These are phyloP conservation scores for Sesamia inferens DNA, from an alignment of 2,888 invertebrate genomes.

Conservation along the genomic window DNA sequence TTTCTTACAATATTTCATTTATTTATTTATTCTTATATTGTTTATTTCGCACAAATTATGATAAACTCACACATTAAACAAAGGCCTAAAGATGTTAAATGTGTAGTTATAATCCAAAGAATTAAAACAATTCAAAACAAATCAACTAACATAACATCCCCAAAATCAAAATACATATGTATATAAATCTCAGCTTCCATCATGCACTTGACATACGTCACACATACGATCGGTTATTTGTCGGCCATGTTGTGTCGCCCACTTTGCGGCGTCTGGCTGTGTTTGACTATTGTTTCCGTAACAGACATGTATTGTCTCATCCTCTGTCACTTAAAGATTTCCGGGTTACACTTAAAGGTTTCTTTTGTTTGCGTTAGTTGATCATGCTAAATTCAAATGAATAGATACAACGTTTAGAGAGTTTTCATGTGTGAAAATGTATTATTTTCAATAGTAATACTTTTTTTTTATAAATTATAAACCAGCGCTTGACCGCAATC, in stretches of 20 bases:
- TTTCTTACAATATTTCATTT: too few species aligned
- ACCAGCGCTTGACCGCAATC: too few species aligned
- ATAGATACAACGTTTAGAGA: slow-evolving; percentile 1
- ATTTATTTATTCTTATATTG: neutral
- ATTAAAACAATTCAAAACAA: too few species aligned
- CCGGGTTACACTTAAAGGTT: slow-evolving; percentile 6
- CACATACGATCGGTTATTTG: slow-evolving; percentile 33
- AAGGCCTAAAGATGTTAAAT: neutral
- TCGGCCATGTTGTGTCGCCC: slow-evolving; percentile 29
- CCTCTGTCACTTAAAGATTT: slow-evolving; percentile 33
- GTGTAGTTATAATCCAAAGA: neutral
- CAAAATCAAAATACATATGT: neutral
- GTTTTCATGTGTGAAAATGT: too few species aligned
- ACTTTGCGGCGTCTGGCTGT: slow-evolving; percentile 26
- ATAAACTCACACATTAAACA: neutral
- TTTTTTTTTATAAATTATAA: too few species aligned
- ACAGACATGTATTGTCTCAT: slow-evolving; percentile 36
- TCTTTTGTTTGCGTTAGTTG: slow-evolving; percentile 34
- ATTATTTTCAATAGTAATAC: too few species aligned
- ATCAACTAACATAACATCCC: neutral
- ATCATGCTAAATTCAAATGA: slow-evolving; percentile 21
- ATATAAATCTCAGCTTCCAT: slow-evolving; percentile 11
- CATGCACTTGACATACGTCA: slow-evolving; percentile 27
- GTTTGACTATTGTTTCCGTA: slow-evolving; percentile 44
- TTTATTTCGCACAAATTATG: neutral